Percentiles rank a stretch among this genome's conserved stretches.
Evolutionary conservation across 2,797 vertebrate genomes (phyloP).

Genomic region (Alcedo atthis): DNA sequence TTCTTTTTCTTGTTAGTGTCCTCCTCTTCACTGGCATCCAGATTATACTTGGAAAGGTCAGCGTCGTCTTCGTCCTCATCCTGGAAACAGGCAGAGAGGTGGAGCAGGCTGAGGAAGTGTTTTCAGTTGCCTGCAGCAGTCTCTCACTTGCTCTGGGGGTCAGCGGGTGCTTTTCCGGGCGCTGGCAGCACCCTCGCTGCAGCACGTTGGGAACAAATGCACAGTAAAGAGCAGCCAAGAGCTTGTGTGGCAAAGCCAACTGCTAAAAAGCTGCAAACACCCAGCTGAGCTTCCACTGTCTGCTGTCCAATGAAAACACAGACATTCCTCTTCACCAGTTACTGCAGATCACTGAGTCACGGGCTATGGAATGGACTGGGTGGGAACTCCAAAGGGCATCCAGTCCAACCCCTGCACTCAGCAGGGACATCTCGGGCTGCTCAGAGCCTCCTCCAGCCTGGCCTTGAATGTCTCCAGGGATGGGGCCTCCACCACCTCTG

Average conservation of each 20-base stretch:
- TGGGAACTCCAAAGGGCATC: too few species aligned
- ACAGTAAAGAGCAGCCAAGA: neutral
- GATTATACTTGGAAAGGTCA: conserved; percentile 96
- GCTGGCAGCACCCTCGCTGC: neutral
- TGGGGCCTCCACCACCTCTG: too few species aligned
- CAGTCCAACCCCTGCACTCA: too few species aligned
- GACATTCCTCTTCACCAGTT: neutral
- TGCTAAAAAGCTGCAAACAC: neutral
- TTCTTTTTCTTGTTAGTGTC: conserved; percentile 81
- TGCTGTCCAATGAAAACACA: neutral
- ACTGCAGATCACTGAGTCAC: neutral
- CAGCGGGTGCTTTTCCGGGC: neutral
- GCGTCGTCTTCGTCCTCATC: conserved; percentile 92
- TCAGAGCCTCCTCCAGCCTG: too few species aligned
- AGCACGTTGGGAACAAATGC: neutral
- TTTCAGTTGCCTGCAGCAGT: fast-evolving
- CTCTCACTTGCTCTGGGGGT: fast-evolving
- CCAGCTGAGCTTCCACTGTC: neutral
- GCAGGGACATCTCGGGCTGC: too few species aligned
- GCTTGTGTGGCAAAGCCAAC: neutral
- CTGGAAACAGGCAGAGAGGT: conserved; percentile 64
- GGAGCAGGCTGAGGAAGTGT: neutral
- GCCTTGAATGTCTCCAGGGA: too few species aligned
- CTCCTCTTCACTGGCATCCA: conserved; percentile 91
- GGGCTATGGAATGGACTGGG: too few species aligned